Base-by-base conservation (phyloP, 1,140 invertebrate species). In the Gonioctena quinquepunctata region DNA sequence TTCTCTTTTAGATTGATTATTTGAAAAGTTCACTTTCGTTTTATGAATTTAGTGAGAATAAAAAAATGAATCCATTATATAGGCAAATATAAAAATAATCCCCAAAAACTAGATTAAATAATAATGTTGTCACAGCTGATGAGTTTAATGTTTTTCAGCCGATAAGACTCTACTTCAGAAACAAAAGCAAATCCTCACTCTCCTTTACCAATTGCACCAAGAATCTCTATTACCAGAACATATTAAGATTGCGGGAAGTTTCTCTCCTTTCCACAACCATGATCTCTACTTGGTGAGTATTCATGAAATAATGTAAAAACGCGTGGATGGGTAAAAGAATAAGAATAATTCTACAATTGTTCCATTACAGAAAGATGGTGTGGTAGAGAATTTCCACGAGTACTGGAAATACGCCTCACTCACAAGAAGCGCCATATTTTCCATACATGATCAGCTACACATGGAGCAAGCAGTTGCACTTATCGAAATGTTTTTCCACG, bases 131-230 rank as follows among this genome's bases (percentile, higher is more conserved):
- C n/a, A n/a, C n/a, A n/a, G n/a, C n/a, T n/a, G n/a, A 7, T 49
- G 18, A 49, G 3, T 62, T 62, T 66, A 19, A 16, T 57, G 66
- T 11, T 67, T 70, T 69, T 3, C 52, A 89, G 68, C 28, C 23
- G 59, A 62, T 23, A 50, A 63, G 28, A 83, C 84, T 18, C 82
- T 88, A 18, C 75, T 90, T 50, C 75, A 82, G 3, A 89, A 86
- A 69, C 90, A 92, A 82, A 85, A 86, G 50, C 82, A 87, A 23
- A 84, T 90, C 7, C 84, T 91, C 50, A 85, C 87, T 64, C 84
- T 92, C 18, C 80, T 90, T 21, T 84, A 89, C 60, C 87, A 90
- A 69, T 82, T 91, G 1, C 84, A 86, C 72, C 87, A 88, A 74
- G 85, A 85, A 2, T 86, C 84, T 59, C 81, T 86, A 8, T 85